Conservation (phyloP, 2,113 vertebrate genomes). For the Promerops cafer region DNA sequence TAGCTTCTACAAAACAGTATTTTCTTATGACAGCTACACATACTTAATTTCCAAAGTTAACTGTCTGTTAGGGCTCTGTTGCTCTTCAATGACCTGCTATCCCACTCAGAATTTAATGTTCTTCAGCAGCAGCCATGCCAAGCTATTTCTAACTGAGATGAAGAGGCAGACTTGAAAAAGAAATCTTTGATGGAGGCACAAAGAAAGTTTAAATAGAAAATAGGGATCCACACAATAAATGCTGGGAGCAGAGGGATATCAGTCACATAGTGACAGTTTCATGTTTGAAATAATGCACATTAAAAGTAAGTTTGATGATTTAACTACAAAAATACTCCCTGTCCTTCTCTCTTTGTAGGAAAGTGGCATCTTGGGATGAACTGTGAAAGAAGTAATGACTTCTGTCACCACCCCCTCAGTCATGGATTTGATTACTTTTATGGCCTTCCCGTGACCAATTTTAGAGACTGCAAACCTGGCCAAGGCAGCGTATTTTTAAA, state of each 20-base stretch:
- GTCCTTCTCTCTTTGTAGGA: constrained; percentile 63
- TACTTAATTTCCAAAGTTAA: not conserved
- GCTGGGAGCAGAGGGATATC: not conserved
- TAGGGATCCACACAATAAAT: not conserved
- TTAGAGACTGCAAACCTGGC: constrained; percentile 82
- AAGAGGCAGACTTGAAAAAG: not conserved
- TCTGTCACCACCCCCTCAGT: constrained; percentile 84
- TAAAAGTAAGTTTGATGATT: not conserved
- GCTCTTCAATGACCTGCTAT: not conserved
- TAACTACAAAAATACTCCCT: not conserved
- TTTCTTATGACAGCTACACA: not conserved
- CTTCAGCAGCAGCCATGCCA: not conserved
- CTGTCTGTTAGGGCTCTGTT: not conserved
- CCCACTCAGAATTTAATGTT: not conserved
- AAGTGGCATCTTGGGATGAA: constrained; percentile 91
- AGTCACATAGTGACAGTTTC: not conserved
- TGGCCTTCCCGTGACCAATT: constrained; percentile 78
- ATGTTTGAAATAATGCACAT: not conserved
- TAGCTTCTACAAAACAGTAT: not conserved
- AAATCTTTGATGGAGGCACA: not conserved
- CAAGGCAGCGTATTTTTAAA: constrained; percentile 72
- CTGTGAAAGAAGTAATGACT: constrained; percentile 78
- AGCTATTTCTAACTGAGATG: not conserved
- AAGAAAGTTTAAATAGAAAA: not conserved
- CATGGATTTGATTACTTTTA: constrained; percentile 89